Base-by-base conservation (phyloP, 2,888 invertebrate species). In the Drosophila conformis region DNA sequence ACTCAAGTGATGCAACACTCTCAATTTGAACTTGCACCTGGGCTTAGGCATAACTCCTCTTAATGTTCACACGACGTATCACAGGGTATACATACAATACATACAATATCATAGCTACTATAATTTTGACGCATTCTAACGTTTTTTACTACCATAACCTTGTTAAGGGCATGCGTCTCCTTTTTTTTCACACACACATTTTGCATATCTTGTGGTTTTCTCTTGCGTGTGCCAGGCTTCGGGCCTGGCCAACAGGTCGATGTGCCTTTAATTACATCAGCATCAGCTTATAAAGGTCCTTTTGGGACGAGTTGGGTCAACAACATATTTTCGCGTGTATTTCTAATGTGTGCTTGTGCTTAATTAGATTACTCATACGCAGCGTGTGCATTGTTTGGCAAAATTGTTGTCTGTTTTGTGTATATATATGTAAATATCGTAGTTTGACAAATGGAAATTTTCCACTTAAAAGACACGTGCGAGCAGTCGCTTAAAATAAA, bases 211-310 rank as follows among this genome's bases (percentile, higher is more conserved):
- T 33, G 35, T 61, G 68, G 29, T 54, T 21, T 67, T 21, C 56
- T 33, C 29, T 29, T 51, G n/a, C 31, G 38, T 18, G 42, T 59
- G 58, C 51, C 27, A 33, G 11, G 11, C 4, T 33, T 60, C 63
- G 46, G 57, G 59, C 33, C 54, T 65, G 80, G 68, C 73, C 81
- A 86, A 89, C 87, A 89, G 89, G 82, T 89, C 82, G 89, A 86
- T 67, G 75, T 77, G 81, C 80, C 73, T 63, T 73, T 83, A 88
- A 83, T 89, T 86, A 78, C 84, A 83, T 89, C 66, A 75, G 51
- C 48, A 59, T 38, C 58, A 58, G 49, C 87, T 77, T 80, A 89
- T 87, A 80, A 85, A 83, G 69, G 62, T 49, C 49, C 66, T 61
- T 61, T 77, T 52, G 46, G 46, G 25, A 46, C 49, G 46, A 53